Conservation (phyloP, 2,888 invertebrate species). For the Phalangium opilio region DNA sequence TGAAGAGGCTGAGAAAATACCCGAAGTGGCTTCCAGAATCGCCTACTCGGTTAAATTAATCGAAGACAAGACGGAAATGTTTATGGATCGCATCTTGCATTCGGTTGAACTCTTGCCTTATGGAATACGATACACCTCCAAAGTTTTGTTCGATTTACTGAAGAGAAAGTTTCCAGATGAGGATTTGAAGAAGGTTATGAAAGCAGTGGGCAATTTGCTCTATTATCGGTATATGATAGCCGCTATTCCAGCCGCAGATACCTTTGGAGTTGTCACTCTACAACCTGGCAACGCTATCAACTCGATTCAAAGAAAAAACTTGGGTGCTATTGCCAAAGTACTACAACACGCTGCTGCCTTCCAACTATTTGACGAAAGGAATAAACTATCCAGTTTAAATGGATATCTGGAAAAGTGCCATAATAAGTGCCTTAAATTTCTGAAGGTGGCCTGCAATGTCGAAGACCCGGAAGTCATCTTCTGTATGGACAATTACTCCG, state of each 20-base stretch:
- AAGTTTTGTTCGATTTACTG: constrained; percentile 47
- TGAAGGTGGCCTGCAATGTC: constrained; percentile 51
- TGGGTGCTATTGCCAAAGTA: constrained; percentile 61
- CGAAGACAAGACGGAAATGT: constrained; percentile 44
- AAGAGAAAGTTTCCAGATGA: constrained; percentile 49
- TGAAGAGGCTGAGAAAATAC: constrained; percentile 49
- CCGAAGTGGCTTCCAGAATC: constrained; percentile 46
- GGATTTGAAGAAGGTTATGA: constrained; percentile 54
- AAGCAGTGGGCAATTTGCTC: constrained; percentile 56
- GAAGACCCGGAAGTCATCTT: constrained; percentile 55
- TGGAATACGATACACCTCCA: constrained; percentile 56
- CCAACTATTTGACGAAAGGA: constrained; percentile 60
- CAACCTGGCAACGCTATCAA: constrained; percentile 47
- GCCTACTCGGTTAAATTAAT: constrained; percentile 44
- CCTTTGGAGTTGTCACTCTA: constrained; percentile 53
- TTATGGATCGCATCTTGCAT: constrained; percentile 47
- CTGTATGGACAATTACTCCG: constrained; percentile 56
- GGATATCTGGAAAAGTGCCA: constrained; percentile 60
- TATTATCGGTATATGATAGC: constrained; percentile 63
- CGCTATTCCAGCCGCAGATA: constrained; percentile 60
- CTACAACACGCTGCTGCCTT: constrained; percentile 62
- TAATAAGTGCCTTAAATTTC: constrained; percentile 52
- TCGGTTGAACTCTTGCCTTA: constrained; percentile 52
- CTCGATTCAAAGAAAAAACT: constrained; percentile 53
- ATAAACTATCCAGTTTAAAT: constrained; percentile 54